Evolutionary conservation across 2,888 invertebrate species (phyloP).

Genomic region (Stenodema calcarata): DNA sequence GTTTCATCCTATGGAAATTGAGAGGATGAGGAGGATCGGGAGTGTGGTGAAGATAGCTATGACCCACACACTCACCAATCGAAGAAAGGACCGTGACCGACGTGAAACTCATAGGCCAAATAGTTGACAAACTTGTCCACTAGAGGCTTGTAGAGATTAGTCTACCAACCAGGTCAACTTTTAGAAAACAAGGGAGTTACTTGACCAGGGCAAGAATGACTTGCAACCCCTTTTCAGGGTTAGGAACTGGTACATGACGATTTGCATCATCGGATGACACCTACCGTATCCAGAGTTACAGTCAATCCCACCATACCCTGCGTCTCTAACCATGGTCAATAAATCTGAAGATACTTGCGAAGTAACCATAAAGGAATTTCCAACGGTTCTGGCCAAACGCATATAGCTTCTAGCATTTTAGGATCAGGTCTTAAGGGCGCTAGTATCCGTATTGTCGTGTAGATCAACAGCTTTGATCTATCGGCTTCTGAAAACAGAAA

Average conservation of each 20-base stretch:
- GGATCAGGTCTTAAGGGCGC: neutral
- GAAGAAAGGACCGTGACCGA: too few species aligned
- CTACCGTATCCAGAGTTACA: neutral
- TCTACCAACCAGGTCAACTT: neutral
- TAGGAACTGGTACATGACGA: neutral
- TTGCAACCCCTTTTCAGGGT: slow-evolving; percentile 28
- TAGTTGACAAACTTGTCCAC: too few species aligned
- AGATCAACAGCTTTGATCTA: slow-evolving; percentile 9
- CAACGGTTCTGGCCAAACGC: neutral
- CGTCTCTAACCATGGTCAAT: neutral
- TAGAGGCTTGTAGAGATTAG: too few species aligned
- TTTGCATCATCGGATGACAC: neutral
- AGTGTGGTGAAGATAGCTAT: too few species aligned
- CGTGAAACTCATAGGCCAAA: too few species aligned
- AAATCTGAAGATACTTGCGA: too few species aligned
- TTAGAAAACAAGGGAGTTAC: neutral
- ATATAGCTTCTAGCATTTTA: neutral
- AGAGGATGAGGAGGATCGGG: too few species aligned
- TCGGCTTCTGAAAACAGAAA: neutral
- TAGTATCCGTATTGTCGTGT: neutral
- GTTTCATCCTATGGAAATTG: too few species aligned
- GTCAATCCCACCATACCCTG: neutral
- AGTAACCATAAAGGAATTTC: too few species aligned
- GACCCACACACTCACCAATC: too few species aligned
- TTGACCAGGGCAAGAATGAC: slow-evolving; percentile 19